Percentiles rank a stretch among this genome's conserved stretches.
phyloP scores from a whole-genome alignment of 2,113 vertebrate species.

The Malurus cyaneus region DNA sequence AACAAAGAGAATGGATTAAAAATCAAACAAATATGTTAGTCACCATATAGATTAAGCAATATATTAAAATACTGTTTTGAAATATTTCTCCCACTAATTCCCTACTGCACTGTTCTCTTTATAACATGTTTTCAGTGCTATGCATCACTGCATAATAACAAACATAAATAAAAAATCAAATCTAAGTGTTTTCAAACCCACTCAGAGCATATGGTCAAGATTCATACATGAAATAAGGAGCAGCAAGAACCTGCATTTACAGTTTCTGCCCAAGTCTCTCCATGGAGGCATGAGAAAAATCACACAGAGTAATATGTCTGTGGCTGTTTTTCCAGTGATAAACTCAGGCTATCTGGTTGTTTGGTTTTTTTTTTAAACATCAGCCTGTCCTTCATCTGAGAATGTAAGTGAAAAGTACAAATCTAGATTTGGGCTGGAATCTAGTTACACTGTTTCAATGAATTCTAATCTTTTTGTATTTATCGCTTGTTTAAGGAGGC shows the following conservation, averaged over 20 bases:
- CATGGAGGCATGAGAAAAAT: not conserved
- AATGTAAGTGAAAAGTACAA: not conserved
- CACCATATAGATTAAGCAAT: not conserved
- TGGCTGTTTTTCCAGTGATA: not conserved
- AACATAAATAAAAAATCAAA: conserved; percentile 12
- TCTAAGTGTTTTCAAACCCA: not conserved
- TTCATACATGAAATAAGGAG: not conserved
- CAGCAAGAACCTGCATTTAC: not conserved
- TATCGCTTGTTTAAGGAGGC: not conserved
- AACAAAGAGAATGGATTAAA: not conserved
- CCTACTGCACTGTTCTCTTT: not conserved
- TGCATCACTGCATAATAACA: not conserved
- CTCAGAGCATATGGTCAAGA: not conserved
- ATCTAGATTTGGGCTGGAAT: not conserved
- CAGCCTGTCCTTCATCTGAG: not conserved
- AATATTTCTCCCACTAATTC: conserved; percentile 8
- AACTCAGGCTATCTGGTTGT: not conserved
- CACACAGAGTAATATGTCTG: not conserved
- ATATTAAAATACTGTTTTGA: not conserved
- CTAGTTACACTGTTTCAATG: not conserved
- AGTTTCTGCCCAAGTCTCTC: not conserved
- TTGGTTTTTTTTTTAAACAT: not conserved
- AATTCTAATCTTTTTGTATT: not conserved
- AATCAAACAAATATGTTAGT: not conserved
- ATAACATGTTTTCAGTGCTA: not conserved